Evolutionary conservation across 2,888 invertebrate genomes (phyloP).

Genomic region (Leuctra nigra): DNA sequence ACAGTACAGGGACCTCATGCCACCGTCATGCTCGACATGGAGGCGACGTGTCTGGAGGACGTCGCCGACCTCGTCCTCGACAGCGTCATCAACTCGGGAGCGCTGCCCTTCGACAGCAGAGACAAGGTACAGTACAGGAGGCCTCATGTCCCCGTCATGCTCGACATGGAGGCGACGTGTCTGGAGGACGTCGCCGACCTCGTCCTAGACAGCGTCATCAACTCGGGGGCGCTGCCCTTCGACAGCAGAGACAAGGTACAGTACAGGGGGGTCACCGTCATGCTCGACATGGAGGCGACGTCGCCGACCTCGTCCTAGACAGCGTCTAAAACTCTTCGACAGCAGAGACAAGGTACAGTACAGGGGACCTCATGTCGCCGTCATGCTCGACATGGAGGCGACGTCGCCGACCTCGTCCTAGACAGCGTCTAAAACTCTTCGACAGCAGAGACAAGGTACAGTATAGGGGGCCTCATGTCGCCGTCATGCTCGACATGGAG

Average conservation of each 20-base stretch:
- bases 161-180: constrained; percentile 88
- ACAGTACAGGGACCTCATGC: too few relatives aligned
- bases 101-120: constrained; percentile 62
- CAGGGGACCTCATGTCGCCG: too few relatives aligned
- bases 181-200: constrained; percentile 84
- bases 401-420: too few relatives aligned
- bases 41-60: constrained; percentile 78
- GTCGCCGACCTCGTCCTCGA: constrained; percentile 84
- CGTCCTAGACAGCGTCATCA: constrained; percentile 82
- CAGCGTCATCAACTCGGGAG: constrained; percentile 74
- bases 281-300: too few relatives aligned
- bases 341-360: too few relatives aligned
- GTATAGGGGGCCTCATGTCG: too few relatives aligned
- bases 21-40: constrained; percentile 90
- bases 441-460: too few relatives aligned
- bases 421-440: too few relatives aligned
- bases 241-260: constrained; percentile 68
- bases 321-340: too few relatives aligned
- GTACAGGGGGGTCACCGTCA: too few relatives aligned
- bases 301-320: too few relatives aligned
- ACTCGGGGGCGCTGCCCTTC: constrained; percentile 62
- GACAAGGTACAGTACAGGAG: constrained; percentile 68
- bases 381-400: too few relatives aligned
- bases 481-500: constrained; percentile 91
- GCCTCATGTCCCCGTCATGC: constrained; percentile 87